Conservation (phyloP, 2,797 vertebrate genomes). For the Percopsis omiscomaycus region DNA sequence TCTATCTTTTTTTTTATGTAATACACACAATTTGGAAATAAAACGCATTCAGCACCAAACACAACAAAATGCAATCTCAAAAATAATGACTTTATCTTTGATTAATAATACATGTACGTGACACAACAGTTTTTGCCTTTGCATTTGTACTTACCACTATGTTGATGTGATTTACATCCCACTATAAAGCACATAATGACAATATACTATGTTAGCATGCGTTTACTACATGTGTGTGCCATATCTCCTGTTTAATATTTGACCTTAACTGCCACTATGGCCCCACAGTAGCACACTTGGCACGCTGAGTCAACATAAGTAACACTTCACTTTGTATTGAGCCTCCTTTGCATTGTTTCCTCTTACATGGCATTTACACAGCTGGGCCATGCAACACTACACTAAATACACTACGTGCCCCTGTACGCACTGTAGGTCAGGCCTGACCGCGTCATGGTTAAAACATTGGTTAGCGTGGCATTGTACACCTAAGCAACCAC, state of each 20-base stretch:
- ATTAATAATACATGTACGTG: constrained; percentile 39
- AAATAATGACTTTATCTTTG: constrained; percentile 32
- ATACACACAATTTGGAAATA: constrained; percentile 33
- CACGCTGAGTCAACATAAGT: constrained; percentile 14
- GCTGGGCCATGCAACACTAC: constrained; percentile 4
- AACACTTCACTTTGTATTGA: constrained; percentile 32
- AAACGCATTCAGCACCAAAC: constrained; percentile 18
- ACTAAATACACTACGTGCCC: constrained; percentile 8
- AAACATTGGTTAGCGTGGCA: constrained; percentile 5
- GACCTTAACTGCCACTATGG: constrained; percentile 29
- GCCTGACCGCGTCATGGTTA: neutral
- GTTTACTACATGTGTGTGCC: constrained; percentile 41
- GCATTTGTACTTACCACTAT: constrained; percentile 62
- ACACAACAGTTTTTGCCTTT: constrained; percentile 45
- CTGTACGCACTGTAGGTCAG: constrained; percentile 7
- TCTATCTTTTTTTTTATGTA: constrained; percentile 8
- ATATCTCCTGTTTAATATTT: constrained; percentile 52
- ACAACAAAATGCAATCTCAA: constrained; percentile 41
- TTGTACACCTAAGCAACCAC: constrained; percentile 9
- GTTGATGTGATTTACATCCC: constrained; percentile 65
- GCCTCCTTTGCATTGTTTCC: neutral
- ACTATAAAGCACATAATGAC: constrained; percentile 63
- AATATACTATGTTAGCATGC: constrained; percentile 55
- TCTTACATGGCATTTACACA: constrained; percentile 1
- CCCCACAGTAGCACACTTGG: constrained; percentile 18